phyloP scores from a whole-genome alignment of 2,888 invertebrate species.

The Leptopterna dolabrata region DNA sequence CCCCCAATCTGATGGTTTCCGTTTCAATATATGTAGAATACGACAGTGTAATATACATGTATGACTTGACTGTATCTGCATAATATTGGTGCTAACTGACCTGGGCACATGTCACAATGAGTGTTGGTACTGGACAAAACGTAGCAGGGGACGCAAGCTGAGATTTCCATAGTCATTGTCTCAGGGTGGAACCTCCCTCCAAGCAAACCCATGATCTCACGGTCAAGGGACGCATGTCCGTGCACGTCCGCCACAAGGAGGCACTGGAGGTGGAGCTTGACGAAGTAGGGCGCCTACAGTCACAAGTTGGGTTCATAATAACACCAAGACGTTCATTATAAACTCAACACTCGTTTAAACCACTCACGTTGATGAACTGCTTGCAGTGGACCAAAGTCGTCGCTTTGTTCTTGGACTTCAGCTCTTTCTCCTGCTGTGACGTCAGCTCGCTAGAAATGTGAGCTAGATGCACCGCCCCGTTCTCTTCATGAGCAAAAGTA shows the following conservation, averaged over 20 bases:
- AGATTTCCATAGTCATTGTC: neutral
- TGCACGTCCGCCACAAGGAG: slow-evolving; percentile 41
- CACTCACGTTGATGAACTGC: slow-evolving; percentile 7
- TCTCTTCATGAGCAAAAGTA: slow-evolving; percentile 45
- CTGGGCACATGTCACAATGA: slow-evolving; percentile 49
- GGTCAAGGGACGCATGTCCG: slow-evolving; percentile 31
- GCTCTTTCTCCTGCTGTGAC: slow-evolving; percentile 23
- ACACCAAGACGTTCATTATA: no score
- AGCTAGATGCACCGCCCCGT: slow-evolving; percentile 24
- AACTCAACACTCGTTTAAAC: no score
- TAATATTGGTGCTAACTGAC: no score
- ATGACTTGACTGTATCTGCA: no score
- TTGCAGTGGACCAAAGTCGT: slow-evolving; percentile 37
- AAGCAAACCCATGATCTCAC: slow-evolving; percentile 37
- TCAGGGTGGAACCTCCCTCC: slow-evolving; percentile 27
- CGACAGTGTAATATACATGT: no score
- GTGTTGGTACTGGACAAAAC: slow-evolving; percentile 47
- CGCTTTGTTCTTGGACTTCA: slow-evolving; percentile 20
- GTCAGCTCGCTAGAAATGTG: slow-evolving; percentile 44
- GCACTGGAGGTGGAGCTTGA: slow-evolving; percentile 9
- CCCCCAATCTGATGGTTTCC: no score
- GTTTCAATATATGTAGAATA: no score
- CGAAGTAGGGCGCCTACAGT: slow-evolving; percentile 17
- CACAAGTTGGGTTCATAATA: neutral
- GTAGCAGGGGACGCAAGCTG: slow-evolving; percentile 27